Percentiles rank a stretch among this genome's conserved stretches.
Evolutionary conservation across 2,888 invertebrate species (phyloP).

Genomic region (Mythimna albipuncta): DNA sequence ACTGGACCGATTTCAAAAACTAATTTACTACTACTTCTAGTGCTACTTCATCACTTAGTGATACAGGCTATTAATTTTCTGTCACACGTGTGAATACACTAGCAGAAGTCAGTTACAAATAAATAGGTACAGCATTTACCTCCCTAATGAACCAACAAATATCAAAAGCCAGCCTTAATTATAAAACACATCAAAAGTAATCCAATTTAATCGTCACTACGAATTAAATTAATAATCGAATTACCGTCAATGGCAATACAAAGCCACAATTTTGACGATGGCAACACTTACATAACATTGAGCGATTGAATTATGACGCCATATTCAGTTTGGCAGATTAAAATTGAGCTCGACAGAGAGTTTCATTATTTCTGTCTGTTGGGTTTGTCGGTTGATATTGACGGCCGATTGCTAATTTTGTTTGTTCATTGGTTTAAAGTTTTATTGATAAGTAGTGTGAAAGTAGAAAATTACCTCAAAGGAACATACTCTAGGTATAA

Average conservation of each 20-base stretch:
- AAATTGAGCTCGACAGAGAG: constrained; percentile 11
- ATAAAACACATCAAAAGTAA: constrained; percentile 18
- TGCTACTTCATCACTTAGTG: too few relatives aligned
- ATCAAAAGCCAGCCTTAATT: background rate
- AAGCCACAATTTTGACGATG: constrained; percentile 29
- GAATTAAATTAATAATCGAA: constrained; percentile 27
- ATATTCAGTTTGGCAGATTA: constrained; percentile 25
- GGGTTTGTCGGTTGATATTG: background rate
- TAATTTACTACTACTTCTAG: too few relatives aligned
- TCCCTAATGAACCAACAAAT: constrained; percentile 8
- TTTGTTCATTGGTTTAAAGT: background rate
- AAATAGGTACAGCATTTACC: background rate
- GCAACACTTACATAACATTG: constrained; percentile 15
- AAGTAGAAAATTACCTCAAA: too few relatives aligned
- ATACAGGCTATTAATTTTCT: too few relatives aligned
- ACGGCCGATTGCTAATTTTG: constrained; percentile 17
- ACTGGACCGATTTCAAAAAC: too few relatives aligned
- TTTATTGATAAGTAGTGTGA: too few relatives aligned
- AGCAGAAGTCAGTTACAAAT: too few relatives aligned
- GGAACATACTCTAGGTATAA: too few relatives aligned
- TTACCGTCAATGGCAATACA: constrained; percentile 11
- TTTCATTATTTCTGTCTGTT: constrained; percentile 22
- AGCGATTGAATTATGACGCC: constrained; percentile 24
- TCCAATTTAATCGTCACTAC: constrained; percentile 2
- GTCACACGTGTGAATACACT: too few relatives aligned